Percentiles rank a stretch among this genome's conserved stretches.
phyloP scores from a whole-genome alignment of 2,113 vertebrate species.

The Colossoma macropomum region DNA sequence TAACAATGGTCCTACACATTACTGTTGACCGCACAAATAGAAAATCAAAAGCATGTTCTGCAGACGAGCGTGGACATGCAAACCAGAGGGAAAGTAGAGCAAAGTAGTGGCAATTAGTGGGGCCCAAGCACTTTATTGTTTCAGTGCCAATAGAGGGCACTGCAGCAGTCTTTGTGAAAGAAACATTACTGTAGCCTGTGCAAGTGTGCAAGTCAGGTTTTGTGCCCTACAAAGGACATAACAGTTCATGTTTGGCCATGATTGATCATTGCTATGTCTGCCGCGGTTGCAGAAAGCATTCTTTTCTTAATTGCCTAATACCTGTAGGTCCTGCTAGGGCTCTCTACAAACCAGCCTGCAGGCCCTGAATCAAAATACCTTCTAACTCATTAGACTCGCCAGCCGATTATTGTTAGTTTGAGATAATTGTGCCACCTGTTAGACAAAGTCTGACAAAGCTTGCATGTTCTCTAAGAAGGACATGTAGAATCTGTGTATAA shows the following conservation, averaged over 20 bases:
- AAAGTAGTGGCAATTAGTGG: background rate
- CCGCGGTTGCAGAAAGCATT: background rate
- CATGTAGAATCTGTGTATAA: too few relatives aligned
- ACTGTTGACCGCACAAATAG: too few relatives aligned
- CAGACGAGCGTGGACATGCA: background rate
- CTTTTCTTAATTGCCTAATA: background rate
- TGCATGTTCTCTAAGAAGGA: too few relatives aligned
- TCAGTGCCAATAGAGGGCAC: background rate
- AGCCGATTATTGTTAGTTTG: background rate
- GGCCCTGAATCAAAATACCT: background rate
- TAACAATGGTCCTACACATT: too few relatives aligned
- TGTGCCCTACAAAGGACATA: background rate
- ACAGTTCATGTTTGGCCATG: background rate
- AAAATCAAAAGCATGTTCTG: background rate
- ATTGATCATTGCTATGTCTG: background rate
- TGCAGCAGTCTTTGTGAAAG: background rate
- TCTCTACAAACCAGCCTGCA: background rate
- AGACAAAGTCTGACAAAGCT: background rate
- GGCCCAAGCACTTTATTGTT: background rate
- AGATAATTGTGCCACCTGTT: constrained; percentile 36
- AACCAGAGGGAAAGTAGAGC: background rate
- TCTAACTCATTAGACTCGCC: background rate
- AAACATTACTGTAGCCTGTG: too few relatives aligned
- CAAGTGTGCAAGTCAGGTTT: background rate
- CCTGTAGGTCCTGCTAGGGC: background rate